Conservation (phyloP, 2,888 invertebrate species). For the Hyalella azteca region DNA sequence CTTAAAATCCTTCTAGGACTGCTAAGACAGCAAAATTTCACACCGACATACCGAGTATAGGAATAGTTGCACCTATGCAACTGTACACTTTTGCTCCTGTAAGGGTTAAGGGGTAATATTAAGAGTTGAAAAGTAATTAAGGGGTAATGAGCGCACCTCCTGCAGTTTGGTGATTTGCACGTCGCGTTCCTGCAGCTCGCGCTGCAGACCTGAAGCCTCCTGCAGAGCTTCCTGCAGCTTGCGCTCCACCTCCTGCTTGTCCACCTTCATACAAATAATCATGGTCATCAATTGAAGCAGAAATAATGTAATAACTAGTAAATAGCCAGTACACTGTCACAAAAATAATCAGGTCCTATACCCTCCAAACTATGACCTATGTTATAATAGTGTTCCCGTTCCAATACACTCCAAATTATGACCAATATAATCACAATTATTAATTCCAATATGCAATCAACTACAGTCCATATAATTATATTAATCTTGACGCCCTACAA, state of each 20-base stretch:
- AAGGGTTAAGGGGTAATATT: not conserved
- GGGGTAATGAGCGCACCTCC: not conserved
- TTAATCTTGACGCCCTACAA: too few relatives aligned
- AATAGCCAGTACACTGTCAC: not conserved
- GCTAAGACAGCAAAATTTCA: not conserved
- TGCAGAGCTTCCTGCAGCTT: conserved; percentile 59
- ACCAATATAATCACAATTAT: not conserved
- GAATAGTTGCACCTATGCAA: not conserved
- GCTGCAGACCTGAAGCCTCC: not conserved
- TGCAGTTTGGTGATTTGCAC: not conserved
- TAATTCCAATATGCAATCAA: not conserved
- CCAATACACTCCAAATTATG: not conserved
- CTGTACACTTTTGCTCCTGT: not conserved
- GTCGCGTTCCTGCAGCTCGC: not conserved
- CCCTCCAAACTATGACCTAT: not conserved
- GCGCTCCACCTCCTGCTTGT: conserved; percentile 62
- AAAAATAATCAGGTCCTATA: not conserved
- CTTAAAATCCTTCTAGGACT: not conserved
- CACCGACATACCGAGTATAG: not conserved
- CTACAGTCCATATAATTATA: not conserved
- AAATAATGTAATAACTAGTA: not conserved
- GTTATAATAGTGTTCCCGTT: not conserved
- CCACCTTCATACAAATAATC: not conserved
- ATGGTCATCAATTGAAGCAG: not conserved
- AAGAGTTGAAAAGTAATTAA: not conserved